phyloP scores from a whole-genome alignment of 2,797 vertebrate species.

The Vipera ursinii region DNA sequence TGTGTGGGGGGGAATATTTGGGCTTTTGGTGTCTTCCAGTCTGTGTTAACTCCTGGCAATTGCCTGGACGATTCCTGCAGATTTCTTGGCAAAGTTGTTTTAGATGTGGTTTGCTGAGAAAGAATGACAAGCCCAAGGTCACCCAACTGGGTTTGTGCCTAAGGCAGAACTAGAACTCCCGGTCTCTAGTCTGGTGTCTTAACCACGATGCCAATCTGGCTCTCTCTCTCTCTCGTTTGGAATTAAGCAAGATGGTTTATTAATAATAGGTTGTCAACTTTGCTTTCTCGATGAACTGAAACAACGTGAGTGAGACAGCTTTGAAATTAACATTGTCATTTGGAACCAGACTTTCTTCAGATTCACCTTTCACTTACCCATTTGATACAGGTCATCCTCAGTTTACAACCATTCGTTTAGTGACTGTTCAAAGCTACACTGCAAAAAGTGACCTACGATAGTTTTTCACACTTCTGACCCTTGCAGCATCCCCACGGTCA shows the following conservation, averaged over 20 bases:
- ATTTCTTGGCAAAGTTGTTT: not conserved
- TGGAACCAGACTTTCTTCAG: not conserved
- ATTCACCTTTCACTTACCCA: not conserved
- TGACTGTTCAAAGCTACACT: not conserved
- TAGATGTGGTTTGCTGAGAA: not conserved
- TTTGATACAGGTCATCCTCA: not conserved
- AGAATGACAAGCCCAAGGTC: not conserved
- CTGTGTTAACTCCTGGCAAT: not conserved
- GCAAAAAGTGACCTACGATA: not conserved
- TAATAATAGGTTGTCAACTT: not conserved
- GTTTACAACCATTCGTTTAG: not conserved
- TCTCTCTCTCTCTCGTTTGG: not conserved
- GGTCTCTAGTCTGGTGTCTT: not conserved
- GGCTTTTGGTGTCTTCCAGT: not conserved
- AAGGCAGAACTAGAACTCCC: not conserved
- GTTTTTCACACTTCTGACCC: not conserved
- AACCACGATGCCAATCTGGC: not conserved
- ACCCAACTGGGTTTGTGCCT: not conserved
- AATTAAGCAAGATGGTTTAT: not conserved
- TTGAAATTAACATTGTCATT: not conserved
- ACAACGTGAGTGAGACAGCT: not conserved
- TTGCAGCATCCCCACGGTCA: not conserved
- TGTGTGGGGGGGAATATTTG: not conserved
- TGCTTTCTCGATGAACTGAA: not conserved
- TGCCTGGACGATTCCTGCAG: not conserved